Evolutionary conservation across 2,113 vertebrate genomes (phyloP).

Genomic region (Pteruthius melanotis): DNA sequence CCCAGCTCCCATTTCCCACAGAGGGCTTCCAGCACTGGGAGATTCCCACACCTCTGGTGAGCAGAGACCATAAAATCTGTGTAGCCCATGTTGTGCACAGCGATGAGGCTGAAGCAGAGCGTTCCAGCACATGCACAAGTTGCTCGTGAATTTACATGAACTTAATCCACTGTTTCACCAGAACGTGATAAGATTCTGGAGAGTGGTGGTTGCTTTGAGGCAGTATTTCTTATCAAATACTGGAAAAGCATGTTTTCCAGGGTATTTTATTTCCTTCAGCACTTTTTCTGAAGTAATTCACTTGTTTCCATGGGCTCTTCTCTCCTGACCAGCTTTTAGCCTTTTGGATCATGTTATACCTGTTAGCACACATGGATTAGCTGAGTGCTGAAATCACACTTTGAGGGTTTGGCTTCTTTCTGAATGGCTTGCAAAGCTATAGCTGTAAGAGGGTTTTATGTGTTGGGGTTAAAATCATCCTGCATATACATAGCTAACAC

Average conservation of each 20-base stretch:
- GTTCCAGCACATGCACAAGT: rapidly evolving
- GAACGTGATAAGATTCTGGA: not conserved
- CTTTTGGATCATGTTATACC: not conserved
- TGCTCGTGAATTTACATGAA: rapidly evolving
- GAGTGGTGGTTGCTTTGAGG: not conserved
- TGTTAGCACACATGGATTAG: not conserved
- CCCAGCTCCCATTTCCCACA: not conserved
- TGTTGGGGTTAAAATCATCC: not conserved
- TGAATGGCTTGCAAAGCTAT: not conserved
- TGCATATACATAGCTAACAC: not conserved
- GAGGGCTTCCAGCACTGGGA: too few relatives aligned
- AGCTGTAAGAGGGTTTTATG: not conserved
- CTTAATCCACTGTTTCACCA: not conserved
- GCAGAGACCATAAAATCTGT: too few relatives aligned
- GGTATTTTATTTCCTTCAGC: not conserved
- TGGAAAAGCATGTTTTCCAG: not conserved
- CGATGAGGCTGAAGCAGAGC: not conserved
- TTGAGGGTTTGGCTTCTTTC: not conserved
- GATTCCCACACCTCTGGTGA: not conserved
- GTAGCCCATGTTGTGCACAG: rapidly evolving
- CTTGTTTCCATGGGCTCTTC: not conserved
- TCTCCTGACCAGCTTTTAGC: not conserved
- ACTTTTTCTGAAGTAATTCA: not conserved
- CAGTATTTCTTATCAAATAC: not conserved
- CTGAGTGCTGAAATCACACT: not conserved